Evolutionary conservation across 1,140 invertebrate species (phyloP).

Genomic region (Macrosteles quadrilineatus): DNA sequence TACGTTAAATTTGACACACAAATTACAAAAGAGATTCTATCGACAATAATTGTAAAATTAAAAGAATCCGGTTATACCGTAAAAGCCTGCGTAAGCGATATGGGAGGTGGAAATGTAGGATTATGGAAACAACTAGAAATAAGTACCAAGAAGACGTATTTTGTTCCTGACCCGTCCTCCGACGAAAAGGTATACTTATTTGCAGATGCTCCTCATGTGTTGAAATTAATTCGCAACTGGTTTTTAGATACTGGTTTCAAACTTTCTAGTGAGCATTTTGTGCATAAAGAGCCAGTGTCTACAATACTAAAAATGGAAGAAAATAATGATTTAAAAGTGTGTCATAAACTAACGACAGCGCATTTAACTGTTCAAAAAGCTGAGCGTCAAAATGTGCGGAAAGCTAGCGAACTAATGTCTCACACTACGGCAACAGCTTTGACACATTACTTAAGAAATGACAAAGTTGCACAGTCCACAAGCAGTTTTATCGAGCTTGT

Average conservation of each 20-base stretch:
- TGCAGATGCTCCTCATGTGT: background rate
- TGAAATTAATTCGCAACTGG: background rate
- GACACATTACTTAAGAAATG: slow-evolving; percentile 18
- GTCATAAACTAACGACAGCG: background rate
- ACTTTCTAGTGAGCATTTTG: background rate
- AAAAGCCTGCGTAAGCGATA: too few relatives aligned
- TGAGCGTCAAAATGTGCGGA: slow-evolving; percentile 15
- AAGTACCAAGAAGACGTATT: background rate
- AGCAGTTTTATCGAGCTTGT: background rate
- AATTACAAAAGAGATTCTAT: slow-evolving; percentile 14
- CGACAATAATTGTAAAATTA: slow-evolving; percentile 21
- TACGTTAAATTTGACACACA: slow-evolving; percentile 27
- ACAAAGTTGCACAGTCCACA: background rate
- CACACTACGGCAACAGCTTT: slow-evolving; percentile 27
- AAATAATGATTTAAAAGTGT: slow-evolving; percentile 14
- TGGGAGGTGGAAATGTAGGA: slow-evolving; percentile 17
- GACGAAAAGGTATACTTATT: slow-evolving; percentile 2
- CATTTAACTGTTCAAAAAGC: slow-evolving; percentile 27
- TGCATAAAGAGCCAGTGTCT: background rate
- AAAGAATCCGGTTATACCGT: too few relatives aligned
- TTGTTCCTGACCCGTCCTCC: background rate
- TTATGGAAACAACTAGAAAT: slow-evolving; percentile 14
- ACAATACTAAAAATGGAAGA: slow-evolving; percentile 7
- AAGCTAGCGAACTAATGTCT: slow-evolving; percentile 28
- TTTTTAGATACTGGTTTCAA: background rate